These are phyloP conservation scores for Coluber constrictor DNA, from an alignment of 2,797 vertebrate genomes.

Conservation along the genomic window DNA sequence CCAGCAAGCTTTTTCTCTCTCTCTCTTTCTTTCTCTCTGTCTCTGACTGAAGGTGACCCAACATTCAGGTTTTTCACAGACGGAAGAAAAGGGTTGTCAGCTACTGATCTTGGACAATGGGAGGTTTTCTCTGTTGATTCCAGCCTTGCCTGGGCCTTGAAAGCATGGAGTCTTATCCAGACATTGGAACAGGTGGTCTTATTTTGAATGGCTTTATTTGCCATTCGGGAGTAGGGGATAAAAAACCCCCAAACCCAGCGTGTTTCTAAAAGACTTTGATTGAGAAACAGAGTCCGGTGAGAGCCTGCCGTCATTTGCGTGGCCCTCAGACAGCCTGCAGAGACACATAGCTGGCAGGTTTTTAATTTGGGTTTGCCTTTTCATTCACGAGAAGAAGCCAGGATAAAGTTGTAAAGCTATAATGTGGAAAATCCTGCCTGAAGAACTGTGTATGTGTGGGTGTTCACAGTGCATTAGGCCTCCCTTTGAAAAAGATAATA, in stretches of 20 bases:
- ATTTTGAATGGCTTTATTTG: fast-evolving
- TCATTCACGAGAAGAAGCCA: background rate
- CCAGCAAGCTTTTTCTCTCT: fast-evolving
- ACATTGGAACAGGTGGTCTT: background rate
- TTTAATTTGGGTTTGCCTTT: background rate
- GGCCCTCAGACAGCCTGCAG: background rate
- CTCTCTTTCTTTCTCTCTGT: too few relatives aligned
- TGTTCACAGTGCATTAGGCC: background rate
- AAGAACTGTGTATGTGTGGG: background rate
- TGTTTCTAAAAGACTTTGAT: background rate
- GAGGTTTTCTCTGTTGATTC: slow-evolving; percentile 5
- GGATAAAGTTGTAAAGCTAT: background rate
- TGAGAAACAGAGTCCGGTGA: background rate
- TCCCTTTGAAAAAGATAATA: background rate
- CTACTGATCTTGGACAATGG: slow-evolving; percentile 10
- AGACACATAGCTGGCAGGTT: background rate
- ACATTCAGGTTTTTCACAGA: background rate
- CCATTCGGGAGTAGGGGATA: slow-evolving; percentile 10
- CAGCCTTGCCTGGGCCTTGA: fast-evolving
- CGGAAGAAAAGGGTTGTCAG: slow-evolving; percentile 9
- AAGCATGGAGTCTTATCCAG: background rate
- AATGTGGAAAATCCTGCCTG: background rate
- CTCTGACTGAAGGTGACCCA: slow-evolving; percentile 36
- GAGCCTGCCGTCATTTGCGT: background rate
- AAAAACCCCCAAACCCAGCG: background rate